Conservation (phyloP, 37 sponge, comb jelly and placozoan genomes). For the Chondrilla cf. caribensis region DNA sequence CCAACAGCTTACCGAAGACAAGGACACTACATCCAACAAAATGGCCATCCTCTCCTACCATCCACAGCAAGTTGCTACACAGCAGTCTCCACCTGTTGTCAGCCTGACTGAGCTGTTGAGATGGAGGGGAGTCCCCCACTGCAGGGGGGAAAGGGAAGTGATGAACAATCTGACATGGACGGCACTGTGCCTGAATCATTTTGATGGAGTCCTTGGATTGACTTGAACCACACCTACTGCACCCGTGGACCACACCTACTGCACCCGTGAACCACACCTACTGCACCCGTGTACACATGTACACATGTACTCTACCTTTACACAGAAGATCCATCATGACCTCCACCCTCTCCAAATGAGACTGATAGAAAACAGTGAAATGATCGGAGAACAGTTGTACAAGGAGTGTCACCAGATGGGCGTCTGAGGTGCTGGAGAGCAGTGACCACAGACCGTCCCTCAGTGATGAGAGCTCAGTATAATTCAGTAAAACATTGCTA, state of each 20-base stretch:
- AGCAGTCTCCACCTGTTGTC: neutral
- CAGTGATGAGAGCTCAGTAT: neutral
- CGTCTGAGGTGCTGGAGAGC: neutral
- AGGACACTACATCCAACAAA: neutral
- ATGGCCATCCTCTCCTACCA: conserved; percentile 11
- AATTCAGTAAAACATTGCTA: neutral
- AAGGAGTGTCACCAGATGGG: neutral
- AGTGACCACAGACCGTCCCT: neutral
- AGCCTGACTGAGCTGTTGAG: too few species aligned
- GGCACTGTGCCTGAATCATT: too few species aligned
- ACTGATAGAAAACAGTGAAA: neutral
- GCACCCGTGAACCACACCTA: too few species aligned
- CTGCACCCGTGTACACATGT: too few species aligned
- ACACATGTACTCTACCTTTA: conserved; percentile 7
- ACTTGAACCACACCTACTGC: too few species aligned
- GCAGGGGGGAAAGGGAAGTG: too few species aligned
- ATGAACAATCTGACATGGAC: too few species aligned
- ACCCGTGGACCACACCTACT: too few species aligned
- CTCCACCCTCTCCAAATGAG: neutral
- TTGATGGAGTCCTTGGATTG: too few species aligned
- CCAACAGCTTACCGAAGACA: neutral
- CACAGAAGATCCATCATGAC: neutral
- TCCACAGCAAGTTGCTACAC: neutral
- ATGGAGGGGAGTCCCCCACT: too few species aligned
- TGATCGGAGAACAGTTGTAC: neutral